These are phyloP conservation scores for Emmelina monodactyla DNA, from an alignment of 2,888 invertebrate genomes.

Conservation along the genomic window DNA sequence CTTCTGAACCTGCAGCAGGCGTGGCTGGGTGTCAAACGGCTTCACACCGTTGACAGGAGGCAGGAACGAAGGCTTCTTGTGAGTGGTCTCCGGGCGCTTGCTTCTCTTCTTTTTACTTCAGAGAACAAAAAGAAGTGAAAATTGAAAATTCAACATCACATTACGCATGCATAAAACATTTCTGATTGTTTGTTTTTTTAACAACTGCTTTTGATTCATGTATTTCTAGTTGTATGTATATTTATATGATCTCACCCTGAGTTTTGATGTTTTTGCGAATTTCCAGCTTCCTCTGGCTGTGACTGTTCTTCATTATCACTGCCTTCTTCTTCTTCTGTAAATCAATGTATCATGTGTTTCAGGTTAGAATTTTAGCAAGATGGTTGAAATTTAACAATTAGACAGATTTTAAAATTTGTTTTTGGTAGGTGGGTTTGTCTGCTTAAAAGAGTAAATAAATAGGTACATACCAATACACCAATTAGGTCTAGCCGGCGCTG, in stretches of 20 bases:
- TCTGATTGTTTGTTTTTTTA: too few species aligned
- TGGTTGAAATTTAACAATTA: too few species aligned
- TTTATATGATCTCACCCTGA: too few species aligned
- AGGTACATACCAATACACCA: constrained; percentile 81
- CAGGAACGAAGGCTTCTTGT: constrained; percentile 82
- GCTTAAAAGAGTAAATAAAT: background rate
- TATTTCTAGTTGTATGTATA: too few species aligned
- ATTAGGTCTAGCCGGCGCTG: constrained; percentile 81
- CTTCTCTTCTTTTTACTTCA: constrained; percentile 49
- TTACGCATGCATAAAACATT: too few species aligned
- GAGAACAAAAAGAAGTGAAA: too few species aligned
- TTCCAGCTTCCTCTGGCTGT: constrained; percentile 29
- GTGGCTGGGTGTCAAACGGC: constrained; percentile 70
- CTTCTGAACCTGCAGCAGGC: constrained; percentile 72
- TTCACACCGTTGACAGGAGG: constrained; percentile 83
- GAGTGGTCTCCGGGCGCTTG: constrained; percentile 59
- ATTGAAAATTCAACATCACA: too few species aligned
- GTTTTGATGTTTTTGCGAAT: constrained; percentile 25
- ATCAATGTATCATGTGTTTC: too few species aligned
- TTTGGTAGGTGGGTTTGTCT: too few species aligned
- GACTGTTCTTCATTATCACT: constrained; percentile 30
- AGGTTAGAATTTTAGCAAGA: too few species aligned
- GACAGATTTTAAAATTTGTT: too few species aligned
- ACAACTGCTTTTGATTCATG: constrained; percentile 21
- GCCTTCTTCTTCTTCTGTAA: constrained; percentile 34